phyloP scores from a whole-genome alignment of 2,888 invertebrate species.

The Campoletis raptor region DNA sequence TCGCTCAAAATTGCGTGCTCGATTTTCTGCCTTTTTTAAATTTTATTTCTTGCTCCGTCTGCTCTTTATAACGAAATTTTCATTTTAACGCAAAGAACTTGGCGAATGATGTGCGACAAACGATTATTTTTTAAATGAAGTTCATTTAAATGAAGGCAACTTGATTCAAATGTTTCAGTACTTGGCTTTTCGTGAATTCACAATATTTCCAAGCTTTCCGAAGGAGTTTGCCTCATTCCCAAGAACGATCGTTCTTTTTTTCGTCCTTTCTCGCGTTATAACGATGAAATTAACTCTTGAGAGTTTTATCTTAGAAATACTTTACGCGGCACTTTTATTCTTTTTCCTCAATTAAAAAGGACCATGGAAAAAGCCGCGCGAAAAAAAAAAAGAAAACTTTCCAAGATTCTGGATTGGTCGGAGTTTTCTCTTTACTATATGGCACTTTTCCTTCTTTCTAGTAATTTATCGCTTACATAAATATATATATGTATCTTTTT shows the following conservation, averaged over 20 bases:
- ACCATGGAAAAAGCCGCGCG: constrained; percentile 42
- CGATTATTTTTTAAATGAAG: too few relatives aligned
- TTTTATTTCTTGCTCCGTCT: too few relatives aligned
- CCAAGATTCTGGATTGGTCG: constrained; percentile 31
- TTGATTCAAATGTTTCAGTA: background rate
- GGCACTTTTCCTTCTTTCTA: constrained; percentile 8
- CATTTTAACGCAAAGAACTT: constrained; percentile 3
- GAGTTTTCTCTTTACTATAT: constrained; percentile 16
- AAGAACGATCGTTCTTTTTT: constrained; percentile 26
- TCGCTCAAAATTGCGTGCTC: constrained; percentile 1
- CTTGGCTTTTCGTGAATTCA: constrained; percentile 56
- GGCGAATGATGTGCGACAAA: too few relatives aligned
- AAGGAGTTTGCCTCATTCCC: constrained; percentile 27
- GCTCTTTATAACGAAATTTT: background rate
- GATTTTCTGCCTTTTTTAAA: background rate
- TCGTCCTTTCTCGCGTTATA: constrained; percentile 49
- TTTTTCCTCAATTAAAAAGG: constrained; percentile 61
- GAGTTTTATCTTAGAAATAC: constrained; percentile 68
- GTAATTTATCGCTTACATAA: constrained; percentile 10
- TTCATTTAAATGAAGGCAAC: too few relatives aligned
- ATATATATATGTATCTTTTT: constrained; percentile 26
- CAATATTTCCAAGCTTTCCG: constrained; percentile 54
- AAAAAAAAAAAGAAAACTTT: constrained; percentile 19
- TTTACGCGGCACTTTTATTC: constrained; percentile 47
- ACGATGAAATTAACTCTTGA: constrained; percentile 70